Base-by-base conservation (phyloP, 2,113 vertebrate species). In the Gymnocephalus cernua region DNA sequence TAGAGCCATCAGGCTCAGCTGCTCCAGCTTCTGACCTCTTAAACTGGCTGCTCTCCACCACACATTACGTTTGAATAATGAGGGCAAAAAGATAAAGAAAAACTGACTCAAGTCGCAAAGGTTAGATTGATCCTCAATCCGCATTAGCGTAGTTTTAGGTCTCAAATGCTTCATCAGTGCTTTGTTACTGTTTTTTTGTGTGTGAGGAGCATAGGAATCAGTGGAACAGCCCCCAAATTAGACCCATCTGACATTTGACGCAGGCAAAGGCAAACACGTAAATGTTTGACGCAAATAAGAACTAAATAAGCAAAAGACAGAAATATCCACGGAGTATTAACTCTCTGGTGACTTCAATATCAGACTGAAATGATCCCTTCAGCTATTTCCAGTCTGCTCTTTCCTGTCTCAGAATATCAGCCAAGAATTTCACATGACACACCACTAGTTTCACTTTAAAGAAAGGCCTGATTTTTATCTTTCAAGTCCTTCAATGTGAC, bases 61-160 rank as follows among this genome's bases (percentile, higher is more conserved):
- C 83, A 69, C 71, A 71, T 89, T 83, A 82, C 80, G 41, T 67
- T 79, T 74, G 77, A 85, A 73, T 92, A 85, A 89, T 86, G 74
- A 88, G 81, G 63, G 76, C 51, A 13, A 74, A 66, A 72, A 23
- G 23, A 7, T 59, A 72, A 77, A 74, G 76, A 35, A 58, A 69
- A 1, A 23, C 11, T 35, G 67, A 81, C 78, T 89, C 44, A 38
- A 61, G 69, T 77, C 86, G 62, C 71, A 86, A 90, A 92, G 83
- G 85, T 90, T 86, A 87, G 69, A 58, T 63, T 66, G 25, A 35
- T 75, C 72, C 48, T 79, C 63, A 21, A 57, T 77, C 19, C n/a
- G 35, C 51, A 50, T 65, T 72, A 68, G 65, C 47, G 51, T 51
- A 51, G 45, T 50, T 21, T 51, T 35, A 35, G 47, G 19, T 50